Evolutionary conservation across 2,113 vertebrate species (phyloP).

Genomic region (Aphyosemion australe): DNA sequence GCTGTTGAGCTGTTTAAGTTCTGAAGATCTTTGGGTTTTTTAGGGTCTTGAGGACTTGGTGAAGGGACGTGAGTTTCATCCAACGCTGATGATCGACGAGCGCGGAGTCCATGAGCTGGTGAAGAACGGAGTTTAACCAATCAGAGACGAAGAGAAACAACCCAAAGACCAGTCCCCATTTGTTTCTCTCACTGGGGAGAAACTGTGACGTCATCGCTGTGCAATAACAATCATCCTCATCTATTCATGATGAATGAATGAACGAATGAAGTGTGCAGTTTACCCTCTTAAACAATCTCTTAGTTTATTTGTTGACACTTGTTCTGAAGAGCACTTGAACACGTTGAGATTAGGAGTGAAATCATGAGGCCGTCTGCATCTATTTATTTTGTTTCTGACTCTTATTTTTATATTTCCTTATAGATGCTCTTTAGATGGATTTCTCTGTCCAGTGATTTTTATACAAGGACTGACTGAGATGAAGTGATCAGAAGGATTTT

Average conservation of each 20-base stretch:
- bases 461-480: slow-evolving; percentile 30
- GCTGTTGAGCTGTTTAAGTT: background rate
- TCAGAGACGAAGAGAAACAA: slow-evolving; percentile 10
- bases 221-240: slow-evolving; percentile 63
- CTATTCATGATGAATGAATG: slow-evolving; percentile 13
- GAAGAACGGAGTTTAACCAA: slow-evolving; percentile 85
- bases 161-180: slow-evolving; percentile 31
- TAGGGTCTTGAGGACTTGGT: slow-evolving; percentile 87
- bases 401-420: slow-evolving; percentile 77
- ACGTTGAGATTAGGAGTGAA: slow-evolving; percentile 60
- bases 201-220: slow-evolving; percentile 71
- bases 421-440: slow-evolving; percentile 11
- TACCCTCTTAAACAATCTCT: slow-evolving; percentile 6
- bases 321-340: slow-evolving; percentile 51
- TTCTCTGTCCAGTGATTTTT: slow-evolving; percentile 51
- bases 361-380: slow-evolving; percentile 54
- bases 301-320: slow-evolving; percentile 29
- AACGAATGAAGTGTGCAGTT: slow-evolving; percentile 39
- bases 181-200: slow-evolving; percentile 35
- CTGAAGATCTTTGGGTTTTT: background rate
- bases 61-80: slow-evolving; percentile 83
- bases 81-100: slow-evolving; percentile 86
- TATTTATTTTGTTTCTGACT: slow-evolving; percentile 80
- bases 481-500: slow-evolving; percentile 32
- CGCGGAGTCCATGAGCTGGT: slow-evolving; percentile 85